Conservation (phyloP, 2,113 vertebrate species). For the Chamaetylas fuelleborni region DNA sequence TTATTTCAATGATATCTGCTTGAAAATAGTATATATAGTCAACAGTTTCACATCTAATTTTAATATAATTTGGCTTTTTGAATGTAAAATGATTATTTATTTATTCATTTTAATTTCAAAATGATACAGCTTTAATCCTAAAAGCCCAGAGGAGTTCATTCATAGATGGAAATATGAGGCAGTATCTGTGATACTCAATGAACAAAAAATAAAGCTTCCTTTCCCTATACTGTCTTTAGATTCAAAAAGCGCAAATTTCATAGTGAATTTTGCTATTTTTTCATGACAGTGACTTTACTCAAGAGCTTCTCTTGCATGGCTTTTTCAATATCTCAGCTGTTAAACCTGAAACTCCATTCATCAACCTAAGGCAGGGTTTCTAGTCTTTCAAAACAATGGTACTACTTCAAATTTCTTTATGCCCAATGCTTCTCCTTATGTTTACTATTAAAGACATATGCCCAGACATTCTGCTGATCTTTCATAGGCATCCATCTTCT, state of each 20-base stretch:
- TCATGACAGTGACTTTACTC: not conserved
- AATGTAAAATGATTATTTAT: fast-evolving
- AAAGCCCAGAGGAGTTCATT: not conserved
- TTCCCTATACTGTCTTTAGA: not conserved
- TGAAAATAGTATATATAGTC: not conserved
- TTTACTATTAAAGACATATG: not conserved
- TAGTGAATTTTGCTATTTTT: not conserved
- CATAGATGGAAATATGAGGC: not conserved
- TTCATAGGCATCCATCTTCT: fast-evolving
- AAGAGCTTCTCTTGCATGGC: not conserved
- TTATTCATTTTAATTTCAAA: not conserved
- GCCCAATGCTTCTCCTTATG: fast-evolving
- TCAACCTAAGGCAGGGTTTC: not conserved
- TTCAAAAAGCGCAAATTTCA: not conserved
- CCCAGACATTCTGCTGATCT: not conserved
- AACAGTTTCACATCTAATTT: not conserved
- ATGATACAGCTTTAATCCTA: not conserved
- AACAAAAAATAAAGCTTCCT: not conserved
- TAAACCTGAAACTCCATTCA: not conserved
- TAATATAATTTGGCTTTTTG: not conserved
- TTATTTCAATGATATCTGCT: not conserved
- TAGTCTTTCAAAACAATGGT: not conserved
- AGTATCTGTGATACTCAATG: not conserved
- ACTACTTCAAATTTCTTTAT: not conserved
- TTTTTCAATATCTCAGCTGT: not conserved